Evolutionary conservation across 2,113 vertebrate genomes (phyloP).

Genomic region (Psephotus haematonotus): DNA sequence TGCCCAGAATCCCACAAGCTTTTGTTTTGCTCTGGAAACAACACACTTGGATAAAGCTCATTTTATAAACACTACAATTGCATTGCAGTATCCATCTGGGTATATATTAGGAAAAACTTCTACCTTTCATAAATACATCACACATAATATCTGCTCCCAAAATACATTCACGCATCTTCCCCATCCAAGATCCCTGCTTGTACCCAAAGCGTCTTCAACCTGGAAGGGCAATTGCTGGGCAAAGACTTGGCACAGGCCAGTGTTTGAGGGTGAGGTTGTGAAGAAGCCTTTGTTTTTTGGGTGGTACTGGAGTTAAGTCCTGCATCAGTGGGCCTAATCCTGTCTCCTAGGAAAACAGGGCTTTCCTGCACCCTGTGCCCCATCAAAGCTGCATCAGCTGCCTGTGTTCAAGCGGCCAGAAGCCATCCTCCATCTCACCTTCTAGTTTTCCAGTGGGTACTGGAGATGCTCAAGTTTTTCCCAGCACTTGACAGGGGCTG

Average conservation of each 20-base stretch:
- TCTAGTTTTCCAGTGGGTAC: background rate
- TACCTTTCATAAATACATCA: slow-evolving; percentile 39
- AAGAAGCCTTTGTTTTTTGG: background rate
- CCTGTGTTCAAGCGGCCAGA: background rate
- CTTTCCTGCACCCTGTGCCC: background rate
- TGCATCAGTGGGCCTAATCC: background rate
- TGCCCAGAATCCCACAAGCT: background rate
- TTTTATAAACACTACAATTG: slow-evolving; percentile 14
- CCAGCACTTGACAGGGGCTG: background rate
- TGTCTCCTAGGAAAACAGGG: background rate
- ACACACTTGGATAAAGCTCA: background rate
- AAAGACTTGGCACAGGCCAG: background rate
- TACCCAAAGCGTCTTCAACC: background rate
- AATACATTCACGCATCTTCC: slow-evolving; percentile 50
- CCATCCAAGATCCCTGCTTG: background rate
- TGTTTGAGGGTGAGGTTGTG: background rate
- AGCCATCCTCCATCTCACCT: background rate
- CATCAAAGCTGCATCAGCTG: background rate
- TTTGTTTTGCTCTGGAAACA: slow-evolving; percentile 2
- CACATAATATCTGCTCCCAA: background rate
- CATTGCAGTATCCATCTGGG: background rate
- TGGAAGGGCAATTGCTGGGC: background rate
- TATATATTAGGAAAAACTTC: background rate
- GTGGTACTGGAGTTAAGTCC: background rate
- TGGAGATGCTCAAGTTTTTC: background rate